Conservation (phyloP, 35 echinoderm and acorn worm genomes). For the Patiria miniata region DNA sequence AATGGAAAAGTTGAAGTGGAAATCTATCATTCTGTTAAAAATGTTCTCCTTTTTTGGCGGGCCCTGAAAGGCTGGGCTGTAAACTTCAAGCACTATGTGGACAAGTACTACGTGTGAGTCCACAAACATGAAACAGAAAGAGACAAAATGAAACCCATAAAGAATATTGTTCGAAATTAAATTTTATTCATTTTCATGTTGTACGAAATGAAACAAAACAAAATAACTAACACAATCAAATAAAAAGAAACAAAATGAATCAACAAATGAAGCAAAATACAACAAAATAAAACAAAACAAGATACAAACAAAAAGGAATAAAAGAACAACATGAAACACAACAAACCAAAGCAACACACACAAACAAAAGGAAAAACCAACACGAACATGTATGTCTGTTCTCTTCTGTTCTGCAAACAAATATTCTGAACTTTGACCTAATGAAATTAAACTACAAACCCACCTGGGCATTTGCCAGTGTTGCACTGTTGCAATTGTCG, state of each 20-base stretch:
- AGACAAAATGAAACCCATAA: background rate
- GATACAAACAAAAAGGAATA: too few species aligned
- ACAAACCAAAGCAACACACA: background rate
- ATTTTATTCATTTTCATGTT: too few species aligned
- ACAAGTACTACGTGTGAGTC: background rate
- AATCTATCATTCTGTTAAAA: background rate
- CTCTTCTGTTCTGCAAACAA: too few species aligned
- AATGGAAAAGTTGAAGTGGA: background rate
- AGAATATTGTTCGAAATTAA: too few species aligned
- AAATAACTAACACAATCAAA: too few species aligned
- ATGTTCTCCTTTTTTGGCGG: background rate
- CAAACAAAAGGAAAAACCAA: background rate
- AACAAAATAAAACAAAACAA: background rate
- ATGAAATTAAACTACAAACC: background rate
- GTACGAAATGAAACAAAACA: too few species aligned
- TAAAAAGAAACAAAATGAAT: too few species aligned
- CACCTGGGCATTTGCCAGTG: background rate
- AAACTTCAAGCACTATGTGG: background rate
- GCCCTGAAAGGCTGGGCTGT: background rate
- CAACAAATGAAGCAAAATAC: background rate
- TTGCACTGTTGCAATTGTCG: background rate
- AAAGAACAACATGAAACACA: background rate
- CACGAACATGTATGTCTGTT: background rate
- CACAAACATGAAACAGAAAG: background rate
- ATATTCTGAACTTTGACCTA: background rate